phyloP scores from a whole-genome alignment of 2,113 vertebrate species.

The Alectura lathami region DNA sequence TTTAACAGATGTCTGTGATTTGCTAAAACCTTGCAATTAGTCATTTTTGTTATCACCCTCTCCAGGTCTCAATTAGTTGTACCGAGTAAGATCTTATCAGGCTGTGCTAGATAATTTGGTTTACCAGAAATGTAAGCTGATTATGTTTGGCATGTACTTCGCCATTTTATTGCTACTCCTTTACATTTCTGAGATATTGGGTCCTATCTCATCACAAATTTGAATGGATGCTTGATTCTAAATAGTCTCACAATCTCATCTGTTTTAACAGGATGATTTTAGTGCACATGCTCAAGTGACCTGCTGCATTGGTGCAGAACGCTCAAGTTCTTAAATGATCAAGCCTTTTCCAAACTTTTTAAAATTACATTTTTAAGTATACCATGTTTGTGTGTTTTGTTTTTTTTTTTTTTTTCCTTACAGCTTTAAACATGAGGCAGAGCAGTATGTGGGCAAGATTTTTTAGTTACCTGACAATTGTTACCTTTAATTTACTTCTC shows the following conservation, averaged over 20 bases:
- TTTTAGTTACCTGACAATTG: background rate
- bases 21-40: background rate
- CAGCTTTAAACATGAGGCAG: background rate
- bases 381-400: too few species aligned
- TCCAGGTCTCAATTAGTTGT: background rate
- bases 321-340: background rate
- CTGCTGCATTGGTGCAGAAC: background rate
- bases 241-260: background rate
- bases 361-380: background rate
- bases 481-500: background rate
- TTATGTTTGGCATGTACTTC: background rate
- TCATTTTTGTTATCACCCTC: background rate
- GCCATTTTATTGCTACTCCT: background rate
- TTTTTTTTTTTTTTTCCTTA: background rate
- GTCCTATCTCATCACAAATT: background rate
- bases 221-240: background rate
- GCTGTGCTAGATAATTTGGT: background rate
- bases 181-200: background rate
- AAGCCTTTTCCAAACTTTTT: background rate
- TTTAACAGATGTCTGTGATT: background rate
- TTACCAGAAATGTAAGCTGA: background rate
- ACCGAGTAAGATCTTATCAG: background rate
- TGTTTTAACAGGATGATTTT: background rate
- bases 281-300: background rate
- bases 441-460: background rate